A percentile compares a stretch with the other conserved stretches of the same genome.
These are phyloP conservation scores for Oconnorella tubifera DNA, from an alignment of 2,888 invertebrate genomes.

Conservation along the genomic window DNA sequence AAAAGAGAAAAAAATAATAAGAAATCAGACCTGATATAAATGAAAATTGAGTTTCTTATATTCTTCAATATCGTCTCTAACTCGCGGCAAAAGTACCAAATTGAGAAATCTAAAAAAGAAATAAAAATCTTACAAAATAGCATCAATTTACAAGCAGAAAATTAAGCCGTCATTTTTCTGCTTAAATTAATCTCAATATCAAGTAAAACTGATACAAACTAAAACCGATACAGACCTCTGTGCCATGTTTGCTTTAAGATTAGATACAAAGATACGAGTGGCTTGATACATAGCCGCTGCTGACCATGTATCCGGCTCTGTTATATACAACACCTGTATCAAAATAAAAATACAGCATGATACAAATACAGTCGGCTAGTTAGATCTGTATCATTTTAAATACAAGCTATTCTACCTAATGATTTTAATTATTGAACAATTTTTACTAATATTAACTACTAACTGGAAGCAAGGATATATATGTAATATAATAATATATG, in stretches of 20 bases:
- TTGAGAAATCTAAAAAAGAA: constrained; percentile 46
- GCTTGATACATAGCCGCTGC: constrained; percentile 97
- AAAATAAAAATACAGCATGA: too few relatives aligned
- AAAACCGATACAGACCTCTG: constrained; percentile 74
- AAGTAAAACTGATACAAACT: too few relatives aligned
- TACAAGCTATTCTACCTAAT: too few relatives aligned
- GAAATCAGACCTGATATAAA: constrained; percentile 74
- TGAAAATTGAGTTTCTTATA: constrained; percentile 94
- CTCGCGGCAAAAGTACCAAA: constrained; percentile 69
- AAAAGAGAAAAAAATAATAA: too few relatives aligned
- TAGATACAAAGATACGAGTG: constrained; percentile 93
- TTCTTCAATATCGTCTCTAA: constrained; percentile 91
- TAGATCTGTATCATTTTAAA: too few relatives aligned
- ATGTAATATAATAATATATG: too few relatives aligned
- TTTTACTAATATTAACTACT: too few relatives aligned
- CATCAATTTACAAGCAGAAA: neutral
- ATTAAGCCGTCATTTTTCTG: too few relatives aligned
- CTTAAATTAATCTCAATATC: too few relatives aligned
- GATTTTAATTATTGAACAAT: too few relatives aligned
- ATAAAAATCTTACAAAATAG: neutral
- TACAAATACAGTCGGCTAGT: too few relatives aligned
- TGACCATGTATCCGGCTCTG: constrained; percentile 90
- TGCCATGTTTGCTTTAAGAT: constrained; percentile 88
- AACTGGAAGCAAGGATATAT: too few relatives aligned
- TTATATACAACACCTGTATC: constrained; percentile 57